Evolutionary conservation across 2,797 vertebrate species (phyloP).

Genomic region (Neostethus bicornis): DNA sequence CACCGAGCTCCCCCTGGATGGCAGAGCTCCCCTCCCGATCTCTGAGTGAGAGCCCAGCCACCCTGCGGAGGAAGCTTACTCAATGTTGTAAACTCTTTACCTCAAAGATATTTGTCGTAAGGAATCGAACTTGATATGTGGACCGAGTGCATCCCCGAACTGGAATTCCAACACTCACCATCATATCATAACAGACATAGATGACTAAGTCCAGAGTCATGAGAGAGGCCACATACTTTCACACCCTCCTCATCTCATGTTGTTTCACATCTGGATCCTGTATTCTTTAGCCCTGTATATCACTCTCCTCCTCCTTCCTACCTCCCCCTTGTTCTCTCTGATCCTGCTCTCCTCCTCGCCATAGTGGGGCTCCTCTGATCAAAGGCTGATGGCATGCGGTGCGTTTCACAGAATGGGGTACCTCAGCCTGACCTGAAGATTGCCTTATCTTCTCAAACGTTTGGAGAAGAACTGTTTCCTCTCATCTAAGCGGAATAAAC

Average conservation of each 20-base stretch:
- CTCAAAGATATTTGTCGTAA: neutral
- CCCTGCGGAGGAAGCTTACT: no score
- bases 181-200: constrained; percentile 5
- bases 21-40: no score
- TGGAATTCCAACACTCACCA: constrained; percentile 8
- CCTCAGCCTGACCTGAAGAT: constrained; percentile 22
- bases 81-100: no score
- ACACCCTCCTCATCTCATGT: constrained; percentile 72
- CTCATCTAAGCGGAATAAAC: constrained; percentile 23
- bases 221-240: constrained; percentile 64
- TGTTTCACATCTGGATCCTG: constrained; percentile 79
- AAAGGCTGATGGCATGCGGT: constrained; percentile 70
- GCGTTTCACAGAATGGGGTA: constrained; percentile 53
- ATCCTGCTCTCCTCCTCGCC: constrained; percentile 63
- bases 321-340: constrained; percentile 55
- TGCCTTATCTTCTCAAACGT: constrained; percentile 25
- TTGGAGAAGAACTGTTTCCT: constrained; percentile 6
- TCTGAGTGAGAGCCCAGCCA: no score
- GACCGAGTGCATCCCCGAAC: neutral
- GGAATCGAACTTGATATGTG: constrained; percentile 1
- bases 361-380: constrained; percentile 64
- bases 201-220: constrained; percentile 45
- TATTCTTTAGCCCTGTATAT: constrained; percentile 72
- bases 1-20: no score
- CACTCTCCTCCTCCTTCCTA: constrained; percentile 58